These are phyloP conservation scores for Zapornia atra DNA, from an alignment of 2,113 vertebrate genomes.

Conservation along the genomic window DNA sequence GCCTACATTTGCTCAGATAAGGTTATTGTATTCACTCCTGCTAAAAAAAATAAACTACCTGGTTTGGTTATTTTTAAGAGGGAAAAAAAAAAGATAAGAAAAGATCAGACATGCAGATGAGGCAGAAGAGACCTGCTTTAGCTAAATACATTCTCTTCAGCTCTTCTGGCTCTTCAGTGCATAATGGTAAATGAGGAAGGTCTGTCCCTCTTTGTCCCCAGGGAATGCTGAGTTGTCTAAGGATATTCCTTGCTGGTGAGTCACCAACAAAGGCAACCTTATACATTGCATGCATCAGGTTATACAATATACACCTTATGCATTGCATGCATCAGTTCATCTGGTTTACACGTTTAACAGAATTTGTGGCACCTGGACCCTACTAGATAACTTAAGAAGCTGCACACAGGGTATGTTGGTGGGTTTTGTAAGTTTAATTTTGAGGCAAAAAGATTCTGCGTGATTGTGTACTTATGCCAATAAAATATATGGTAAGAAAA, in stretches of 20 bases:
- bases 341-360: neutral
- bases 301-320: neutral
- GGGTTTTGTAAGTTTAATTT: neutral
- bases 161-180: neutral
- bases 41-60: neutral
- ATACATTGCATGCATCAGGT: neutral
- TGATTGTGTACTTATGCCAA: neutral
- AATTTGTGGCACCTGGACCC: neutral
- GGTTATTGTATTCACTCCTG: neutral
- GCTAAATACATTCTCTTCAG: neutral
- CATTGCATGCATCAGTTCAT: neutral
- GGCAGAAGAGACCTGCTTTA: neutral
- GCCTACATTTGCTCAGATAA: neutral
- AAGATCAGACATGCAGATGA: neutral
- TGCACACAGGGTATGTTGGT: neutral
- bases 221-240: neutral
- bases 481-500: neutral
- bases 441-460: neutral
- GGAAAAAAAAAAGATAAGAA: neutral
- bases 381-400: neutral
- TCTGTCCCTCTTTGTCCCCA: neutral
- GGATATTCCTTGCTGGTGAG: neutral
- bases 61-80: neutral
- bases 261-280: neutral
- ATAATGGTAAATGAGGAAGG: neutral